Base-by-base conservation (phyloP, 1,140 invertebrate genomes). In the Muscidifurax raptorellus region DNA sequence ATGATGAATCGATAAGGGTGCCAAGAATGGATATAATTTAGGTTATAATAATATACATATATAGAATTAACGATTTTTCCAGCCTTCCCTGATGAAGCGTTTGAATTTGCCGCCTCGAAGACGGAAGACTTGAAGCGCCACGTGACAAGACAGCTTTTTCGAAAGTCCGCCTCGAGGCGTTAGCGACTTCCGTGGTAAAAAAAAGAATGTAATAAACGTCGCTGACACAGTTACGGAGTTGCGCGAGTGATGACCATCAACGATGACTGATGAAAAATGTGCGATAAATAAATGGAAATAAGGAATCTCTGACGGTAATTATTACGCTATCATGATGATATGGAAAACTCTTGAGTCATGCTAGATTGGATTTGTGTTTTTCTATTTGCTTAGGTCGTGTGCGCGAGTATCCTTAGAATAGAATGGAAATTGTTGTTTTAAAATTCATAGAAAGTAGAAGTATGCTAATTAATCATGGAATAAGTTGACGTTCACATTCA, bases 181-280 rank as follows among this genome's bases (percentile, higher is more conserved):
- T 27, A 22, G 18, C 25, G n/a, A 44, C 40, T 75, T 47, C 72
- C 72, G 32, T 25, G 13, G 30, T n/a, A n/a, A n/a, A 72, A 40
- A 72, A 69, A 40, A 12, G 36, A 40, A 40, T 40, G 36, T 40
- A 40, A 40, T 40, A 40, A n/a, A n/a, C n/a, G 36, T 40, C 32
- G 32, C 52, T 59, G 52, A 59, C 32, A 74, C 22, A 74, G 72
- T 74, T 22, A 52, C 18, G 22, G 6, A 44, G 32, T 5, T 74
- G 32, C 72, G 72, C 36, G 18, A 18, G 47, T 52, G 18, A 59
- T 59, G 52, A 22, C 15, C 52, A 13, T 47, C 44, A 7, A n/a
- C 22, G 18, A 74, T 74, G 47, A 74, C 47, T 72, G 25, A 59
- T n/a, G 22, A 82, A 59, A 81, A 82, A 66, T 64, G 12, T 66